These are phyloP conservation scores for Mareca strepera DNA, from an alignment of 2,797 vertebrate genomes.

Conservation along the genomic window DNA sequence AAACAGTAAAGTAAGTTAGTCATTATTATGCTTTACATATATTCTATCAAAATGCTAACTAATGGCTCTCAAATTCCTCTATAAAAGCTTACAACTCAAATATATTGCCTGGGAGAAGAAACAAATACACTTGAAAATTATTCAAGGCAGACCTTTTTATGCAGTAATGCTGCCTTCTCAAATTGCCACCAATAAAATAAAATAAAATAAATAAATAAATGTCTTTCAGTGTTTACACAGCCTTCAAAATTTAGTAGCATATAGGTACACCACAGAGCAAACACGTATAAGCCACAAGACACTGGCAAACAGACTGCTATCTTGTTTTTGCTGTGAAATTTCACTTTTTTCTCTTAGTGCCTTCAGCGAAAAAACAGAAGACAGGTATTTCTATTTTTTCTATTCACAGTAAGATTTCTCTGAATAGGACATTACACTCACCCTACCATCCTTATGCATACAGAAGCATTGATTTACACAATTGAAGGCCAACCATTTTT, in stretches of 20 bases:
- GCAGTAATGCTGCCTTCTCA: background rate
- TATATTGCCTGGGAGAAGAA: background rate
- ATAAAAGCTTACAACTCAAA: background rate
- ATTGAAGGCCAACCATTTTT: background rate
- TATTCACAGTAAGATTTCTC: background rate
- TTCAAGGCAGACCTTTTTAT: background rate
- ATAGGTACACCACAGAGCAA: background rate
- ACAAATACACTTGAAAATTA: background rate
- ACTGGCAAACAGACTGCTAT: background rate
- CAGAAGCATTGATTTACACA: background rate
- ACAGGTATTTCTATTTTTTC: background rate
- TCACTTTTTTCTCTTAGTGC: background rate
- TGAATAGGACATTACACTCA: background rate
- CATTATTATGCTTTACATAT: background rate
- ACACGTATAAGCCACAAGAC: no score
- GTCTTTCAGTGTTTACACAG: background rate
- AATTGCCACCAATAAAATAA: background rate
- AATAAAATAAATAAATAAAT: background rate
- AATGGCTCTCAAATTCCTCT: background rate
- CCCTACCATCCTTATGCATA: background rate
- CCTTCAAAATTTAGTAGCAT: background rate
- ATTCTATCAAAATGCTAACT: background rate
- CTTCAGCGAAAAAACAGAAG: background rate
- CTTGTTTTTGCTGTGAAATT: background rate
- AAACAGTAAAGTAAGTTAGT: background rate